Base-by-base conservation (phyloP, 2,797 vertebrate genomes). In the Protosalanx chinensis region DNA sequence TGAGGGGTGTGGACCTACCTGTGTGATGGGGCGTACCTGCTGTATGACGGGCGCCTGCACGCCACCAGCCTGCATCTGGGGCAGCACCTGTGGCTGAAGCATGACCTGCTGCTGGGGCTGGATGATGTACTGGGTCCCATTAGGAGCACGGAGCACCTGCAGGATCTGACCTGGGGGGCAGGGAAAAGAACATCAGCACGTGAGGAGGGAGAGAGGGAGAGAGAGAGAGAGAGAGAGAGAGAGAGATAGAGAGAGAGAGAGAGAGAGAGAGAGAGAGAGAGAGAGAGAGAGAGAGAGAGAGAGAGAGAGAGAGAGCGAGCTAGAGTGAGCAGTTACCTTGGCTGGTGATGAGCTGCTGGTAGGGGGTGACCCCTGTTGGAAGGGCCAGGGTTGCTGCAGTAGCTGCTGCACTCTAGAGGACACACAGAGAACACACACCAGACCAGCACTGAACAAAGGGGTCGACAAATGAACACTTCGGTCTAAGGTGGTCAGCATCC, bases 21-120 rank as follows among this genome's bases (percentile, higher is more conserved):
- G 67, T 65, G 20, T 66, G 27, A 64, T 12, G 12, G n/a, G 51
- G 30, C 74, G 6, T 81, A 98, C 97, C 95, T 98, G 97, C 79
- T 99, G 97, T 88, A 99, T 98, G 77, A 99, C 96, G 1, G 97
- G 97, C 4, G 97, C 95, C 86, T 98, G 97, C 61, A 98, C 96
- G 4, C 95, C 95, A 4, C 95, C 95, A 10, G 96, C 92, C 84
- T 98, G 97, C 96, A 99, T 96, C 80, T 97, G 96, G 13, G 96
- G 93, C 84, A 98, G 97, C 96, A 99, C 96, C 80, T 97, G 96
- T 81, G 96, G 96, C 89, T 98, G 97, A 60, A 99, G 87, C 82
- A 98, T 91, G 84, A 98, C 95, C 72, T 93, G 94, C 86, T 98
- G 97, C 89, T 98, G 96, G 0, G 95, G 95, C 1, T 98, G 97